Evolutionary conservation across 2,113 vertebrate species (phyloP).

Genomic region (Colistium nudipinnis): DNA sequence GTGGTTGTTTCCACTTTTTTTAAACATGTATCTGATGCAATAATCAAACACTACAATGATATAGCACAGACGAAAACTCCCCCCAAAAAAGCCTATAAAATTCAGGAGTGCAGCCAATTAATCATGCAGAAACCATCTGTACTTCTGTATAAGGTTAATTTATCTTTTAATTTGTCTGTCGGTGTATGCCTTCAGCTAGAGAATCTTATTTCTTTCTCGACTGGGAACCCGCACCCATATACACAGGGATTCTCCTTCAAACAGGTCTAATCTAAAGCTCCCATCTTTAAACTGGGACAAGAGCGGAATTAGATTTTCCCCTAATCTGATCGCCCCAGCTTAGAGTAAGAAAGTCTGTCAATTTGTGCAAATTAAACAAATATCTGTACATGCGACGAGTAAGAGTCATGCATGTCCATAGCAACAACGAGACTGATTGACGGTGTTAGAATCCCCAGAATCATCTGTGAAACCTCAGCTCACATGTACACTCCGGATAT

Average conservation of each 20-base stretch:
- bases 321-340: slow-evolving; percentile 22
- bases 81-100: too few relatives aligned
- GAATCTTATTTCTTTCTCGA: background rate
- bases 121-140: too few relatives aligned
- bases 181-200: background rate
- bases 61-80: too few relatives aligned
- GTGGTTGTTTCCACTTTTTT: too few relatives aligned
- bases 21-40: too few relatives aligned
- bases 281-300: slow-evolving; percentile 16
- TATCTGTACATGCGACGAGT: background rate
- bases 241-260: background rate
- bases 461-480: slow-evolving; percentile 9
- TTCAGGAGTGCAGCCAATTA: too few relatives aligned
- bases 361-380: slow-evolving; percentile 1
- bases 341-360: background rate
- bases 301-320: slow-evolving; percentile 29
- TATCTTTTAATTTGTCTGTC: background rate
- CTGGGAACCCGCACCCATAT: background rate
- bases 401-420: background rate
- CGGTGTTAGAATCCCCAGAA: slow-evolving; percentile 2
- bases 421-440: background rate
- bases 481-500: slow-evolving; percentile 12
- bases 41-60: too few relatives aligned
- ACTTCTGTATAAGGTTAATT: too few relatives aligned
- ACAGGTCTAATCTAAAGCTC: slow-evolving; percentile 21